Evolutionary conservation across 1,140 invertebrate species (phyloP), one percentile per base, ranked within the genome.

Genomic region (Pomacea maculata): DNA sequence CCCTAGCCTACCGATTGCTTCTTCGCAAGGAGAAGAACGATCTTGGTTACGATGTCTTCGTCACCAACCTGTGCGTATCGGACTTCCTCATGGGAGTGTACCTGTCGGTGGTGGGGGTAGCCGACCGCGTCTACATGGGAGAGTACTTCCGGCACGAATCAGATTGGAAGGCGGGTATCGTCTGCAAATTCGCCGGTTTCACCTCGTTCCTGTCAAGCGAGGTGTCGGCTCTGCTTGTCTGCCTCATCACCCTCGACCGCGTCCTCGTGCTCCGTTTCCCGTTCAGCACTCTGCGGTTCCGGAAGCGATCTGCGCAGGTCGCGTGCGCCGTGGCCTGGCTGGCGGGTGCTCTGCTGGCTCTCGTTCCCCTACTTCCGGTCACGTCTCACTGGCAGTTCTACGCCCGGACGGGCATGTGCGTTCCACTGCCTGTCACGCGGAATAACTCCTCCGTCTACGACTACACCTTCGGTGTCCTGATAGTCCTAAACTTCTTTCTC

Each of bases 1-100:
- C 84, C 52, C 81, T 87, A 9, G 25, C 82, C 15, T 82, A 82
- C 65, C 64, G 85, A 21, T 11, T 81, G 0, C 73, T 65, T 29
- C 70, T 34, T 5, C 70, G 54, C 63, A 77, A 65, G 25, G 25
- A 25, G 12, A 82, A 85, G 21, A 80, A 81, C 12, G 83, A 83
- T 55, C 14, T 21, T 19, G 80, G 82, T 17, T 82, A 82, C 55
- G 75, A 80, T 7, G 75, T 83, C 10, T 84, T 87, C 45, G 79
- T 87, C 29, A 75, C 84, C 6, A 85, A 86, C 80, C 74, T 89
- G 21, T 82, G 83, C 63, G 55, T 85, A 10, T 85, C 87, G 17
- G 88, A 89, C 75, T 79, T 88, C 25, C 29, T 87, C 14, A 89
- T 88, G 87, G 88, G 88, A 9, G 64, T 89, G 1, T 89, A 89